These are phyloP conservation scores for Picus viridis DNA, from an alignment of 2,797 vertebrate species.

Conservation along the genomic window DNA sequence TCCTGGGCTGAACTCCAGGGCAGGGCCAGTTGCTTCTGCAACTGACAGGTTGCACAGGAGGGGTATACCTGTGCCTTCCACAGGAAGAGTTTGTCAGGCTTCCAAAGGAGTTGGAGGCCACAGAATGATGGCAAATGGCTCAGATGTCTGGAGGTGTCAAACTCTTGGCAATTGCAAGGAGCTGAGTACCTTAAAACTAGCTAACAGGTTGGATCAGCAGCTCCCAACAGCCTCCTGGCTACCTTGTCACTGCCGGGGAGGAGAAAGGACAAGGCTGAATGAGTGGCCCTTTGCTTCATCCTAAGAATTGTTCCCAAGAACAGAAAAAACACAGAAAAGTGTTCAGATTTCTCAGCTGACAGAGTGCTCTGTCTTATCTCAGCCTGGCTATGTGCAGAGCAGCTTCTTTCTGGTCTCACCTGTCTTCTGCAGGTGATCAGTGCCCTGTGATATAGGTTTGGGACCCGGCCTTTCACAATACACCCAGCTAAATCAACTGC, in stretches of 20 bases:
- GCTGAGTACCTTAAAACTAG: background rate
- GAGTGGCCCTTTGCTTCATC: background rate
- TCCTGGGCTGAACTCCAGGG: background rate
- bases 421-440: background rate
- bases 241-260: background rate
- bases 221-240: background rate
- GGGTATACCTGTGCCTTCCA: background rate
- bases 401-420: background rate
- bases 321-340: background rate
- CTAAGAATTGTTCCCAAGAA: background rate
- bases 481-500: background rate
- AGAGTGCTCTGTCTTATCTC: background rate
- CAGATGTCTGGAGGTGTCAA: background rate
- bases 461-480: background rate
- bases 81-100: background rate
- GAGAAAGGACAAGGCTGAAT: background rate
- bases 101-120: background rate
- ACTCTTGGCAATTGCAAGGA: background rate
- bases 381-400: background rate
- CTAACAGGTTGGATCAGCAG: background rate
- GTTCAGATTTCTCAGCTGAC: background rate
- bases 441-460: background rate
- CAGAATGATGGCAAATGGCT: background rate
- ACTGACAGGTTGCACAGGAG: background rate
- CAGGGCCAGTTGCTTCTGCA: background rate